Conservation (phyloP, 2,888 invertebrate genomes). For the Chymomyza procnemis region DNA sequence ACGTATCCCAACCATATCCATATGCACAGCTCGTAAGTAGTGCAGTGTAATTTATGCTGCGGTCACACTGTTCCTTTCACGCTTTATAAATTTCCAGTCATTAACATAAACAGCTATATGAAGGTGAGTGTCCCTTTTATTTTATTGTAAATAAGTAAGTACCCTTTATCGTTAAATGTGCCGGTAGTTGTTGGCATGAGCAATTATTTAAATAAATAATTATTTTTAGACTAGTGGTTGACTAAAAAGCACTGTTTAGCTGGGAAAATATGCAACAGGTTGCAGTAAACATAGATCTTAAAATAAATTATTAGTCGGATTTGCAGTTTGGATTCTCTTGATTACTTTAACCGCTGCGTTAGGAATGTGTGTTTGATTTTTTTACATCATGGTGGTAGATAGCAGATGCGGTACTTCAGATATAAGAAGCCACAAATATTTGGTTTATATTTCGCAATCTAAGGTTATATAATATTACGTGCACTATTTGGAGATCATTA, state of each 20-base stretch:
- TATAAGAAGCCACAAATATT: too few relatives aligned
- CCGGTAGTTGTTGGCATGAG: conserved; percentile 28
- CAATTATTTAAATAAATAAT: conserved; percentile 21
- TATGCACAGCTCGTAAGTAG: background rate
- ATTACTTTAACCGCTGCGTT: too few relatives aligned
- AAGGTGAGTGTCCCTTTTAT: background rate
- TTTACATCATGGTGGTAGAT: too few relatives aligned
- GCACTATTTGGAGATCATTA: too few relatives aligned
- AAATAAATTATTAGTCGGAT: too few relatives aligned
- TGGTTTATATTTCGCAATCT: too few relatives aligned
- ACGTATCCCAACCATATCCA: conserved; percentile 4
- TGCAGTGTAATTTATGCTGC: conserved; percentile 20
- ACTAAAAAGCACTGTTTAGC: background rate
- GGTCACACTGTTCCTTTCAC: conserved; percentile 40
- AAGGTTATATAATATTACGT: too few relatives aligned
- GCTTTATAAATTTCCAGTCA: conserved; percentile 49
- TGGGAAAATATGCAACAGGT: background rate
- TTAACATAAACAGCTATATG: conserved; percentile 38
- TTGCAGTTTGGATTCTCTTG: too few relatives aligned
- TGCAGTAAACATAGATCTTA: too few relatives aligned
- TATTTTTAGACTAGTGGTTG: background rate
- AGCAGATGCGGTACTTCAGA: too few relatives aligned
- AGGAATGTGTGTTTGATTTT: too few relatives aligned
- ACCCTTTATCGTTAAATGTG: conserved; percentile 15
- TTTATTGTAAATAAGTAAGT: conserved; percentile 4